Evolutionary conservation across 1,140 invertebrate genomes (phyloP).

Genomic region (Drosophila gunungcola): DNA sequence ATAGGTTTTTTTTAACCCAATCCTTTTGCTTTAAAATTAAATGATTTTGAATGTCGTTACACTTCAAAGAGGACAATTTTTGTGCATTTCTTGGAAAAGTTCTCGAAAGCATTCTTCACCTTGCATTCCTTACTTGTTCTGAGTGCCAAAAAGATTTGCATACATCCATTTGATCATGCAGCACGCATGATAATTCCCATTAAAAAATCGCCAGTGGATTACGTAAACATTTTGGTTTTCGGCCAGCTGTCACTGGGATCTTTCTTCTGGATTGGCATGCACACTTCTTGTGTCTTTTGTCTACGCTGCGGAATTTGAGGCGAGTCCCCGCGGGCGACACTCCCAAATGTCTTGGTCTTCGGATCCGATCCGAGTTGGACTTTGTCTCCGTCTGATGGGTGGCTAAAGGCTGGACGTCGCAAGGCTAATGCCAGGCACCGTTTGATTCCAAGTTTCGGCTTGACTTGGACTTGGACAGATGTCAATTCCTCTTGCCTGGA

Average conservation of each 20-base stretch:
- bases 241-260: conserved; percentile 12
- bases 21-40: not conserved
- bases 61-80: not conserved
- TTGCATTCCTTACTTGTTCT: conserved; percentile 14
- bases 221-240: conserved; percentile 52
- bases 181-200: conserved; percentile 63
- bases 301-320: conserved; percentile 69
- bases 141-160: conserved; percentile 30
- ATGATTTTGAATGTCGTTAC: not conserved
- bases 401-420: conserved; percentile 1
- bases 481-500: conserved; percentile 10
- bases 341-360: conserved; percentile 47
- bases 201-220: conserved; percentile 68
- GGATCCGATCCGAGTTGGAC: conserved; percentile 8
- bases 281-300: conserved; percentile 42
- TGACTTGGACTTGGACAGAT: conserved; percentile 15
- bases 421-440: conserved; percentile 24
- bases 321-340: conserved; percentile 69
- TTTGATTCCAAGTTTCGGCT: conserved; percentile 26
- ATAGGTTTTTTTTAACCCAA: not conserved
- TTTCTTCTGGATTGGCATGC: conserved; percentile 20
- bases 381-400: conserved; percentile 26
- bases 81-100: not conserved
- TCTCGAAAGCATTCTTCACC: not conserved
- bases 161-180: conserved; percentile 57